Evolutionary conservation across 2,113 vertebrate species (phyloP).

Genomic region (Montifringilla adamsi): DNA sequence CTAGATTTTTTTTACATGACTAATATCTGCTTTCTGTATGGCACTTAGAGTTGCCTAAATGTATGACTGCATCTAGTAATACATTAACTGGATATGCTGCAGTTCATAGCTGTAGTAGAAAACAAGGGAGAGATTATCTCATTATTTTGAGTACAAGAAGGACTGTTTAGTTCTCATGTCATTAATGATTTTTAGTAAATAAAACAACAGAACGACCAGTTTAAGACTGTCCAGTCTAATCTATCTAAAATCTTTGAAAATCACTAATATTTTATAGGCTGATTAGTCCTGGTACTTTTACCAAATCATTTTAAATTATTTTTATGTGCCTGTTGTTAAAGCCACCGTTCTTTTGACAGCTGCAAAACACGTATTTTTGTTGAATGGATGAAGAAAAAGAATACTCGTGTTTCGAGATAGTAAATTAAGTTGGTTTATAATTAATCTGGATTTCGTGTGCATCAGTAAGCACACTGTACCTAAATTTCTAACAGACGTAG

Average conservation of each 20-base stretch:
- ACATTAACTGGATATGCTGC: not conserved
- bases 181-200: not conserved
- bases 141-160: not conserved
- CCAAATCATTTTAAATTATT: not conserved
- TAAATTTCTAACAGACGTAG: not conserved
- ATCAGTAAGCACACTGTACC: not conserved
- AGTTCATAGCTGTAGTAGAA: not conserved
- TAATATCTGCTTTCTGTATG: not conserved
- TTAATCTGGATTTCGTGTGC: not conserved
- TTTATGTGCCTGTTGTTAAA: not conserved
- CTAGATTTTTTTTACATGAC: not conserved
- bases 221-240: not conserved
- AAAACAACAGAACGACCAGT: not conserved
- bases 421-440: not conserved
- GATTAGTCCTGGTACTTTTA: not conserved
- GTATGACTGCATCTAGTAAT: not conserved
- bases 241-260: not conserved
- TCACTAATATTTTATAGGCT: not conserved
- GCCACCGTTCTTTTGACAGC: not conserved
- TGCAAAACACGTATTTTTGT: accelerated
- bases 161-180: not conserved
- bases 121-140: not conserved
- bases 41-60: not conserved
- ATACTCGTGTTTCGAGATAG: not conserved
- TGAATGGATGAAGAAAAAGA: not conserved